Evolutionary conservation across 2,888 invertebrate species (phyloP).

Genomic region (Phalera bucephala): DNA sequence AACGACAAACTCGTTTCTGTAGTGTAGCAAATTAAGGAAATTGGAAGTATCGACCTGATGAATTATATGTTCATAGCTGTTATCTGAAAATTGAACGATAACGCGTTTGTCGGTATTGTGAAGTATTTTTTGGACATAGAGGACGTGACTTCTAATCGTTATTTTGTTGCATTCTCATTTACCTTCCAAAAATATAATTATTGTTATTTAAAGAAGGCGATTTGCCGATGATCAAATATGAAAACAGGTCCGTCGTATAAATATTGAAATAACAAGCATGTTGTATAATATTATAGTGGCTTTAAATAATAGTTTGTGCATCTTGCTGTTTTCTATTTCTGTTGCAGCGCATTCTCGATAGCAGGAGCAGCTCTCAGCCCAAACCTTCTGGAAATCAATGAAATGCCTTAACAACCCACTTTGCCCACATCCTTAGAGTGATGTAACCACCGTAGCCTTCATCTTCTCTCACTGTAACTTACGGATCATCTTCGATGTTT

Average conservation of each 20-base stretch:
- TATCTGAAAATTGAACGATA: neutral
- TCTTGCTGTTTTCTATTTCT: slow-evolving; percentile 74
- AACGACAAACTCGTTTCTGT: slow-evolving; percentile 6
- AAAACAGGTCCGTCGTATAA: no score
- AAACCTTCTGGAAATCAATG: slow-evolving; percentile 57
- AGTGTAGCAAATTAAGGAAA: no score
- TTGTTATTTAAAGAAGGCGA: slow-evolving; percentile 3
- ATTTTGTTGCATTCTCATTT: no score
- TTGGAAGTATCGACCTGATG: no score
- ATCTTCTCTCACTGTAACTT: slow-evolving; percentile 5
- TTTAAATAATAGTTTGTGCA: slow-evolving; percentile 71
- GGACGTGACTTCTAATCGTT: no score
- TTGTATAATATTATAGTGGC: slow-evolving; percentile 41
- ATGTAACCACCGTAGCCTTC: slow-evolving; percentile 5
- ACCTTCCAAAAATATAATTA: neutral
- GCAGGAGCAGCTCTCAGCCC: slow-evolving; percentile 66
- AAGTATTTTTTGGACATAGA: no score
- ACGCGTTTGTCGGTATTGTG: no score
- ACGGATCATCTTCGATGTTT: slow-evolving; percentile 3
- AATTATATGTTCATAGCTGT: no score
- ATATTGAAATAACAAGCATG: slow-evolving; percentile 46
- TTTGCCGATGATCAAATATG: slow-evolving; percentile 25
- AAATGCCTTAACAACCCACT: slow-evolving; percentile 44
- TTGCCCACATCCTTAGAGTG: slow-evolving; percentile 20
- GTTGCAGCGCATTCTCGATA: slow-evolving; percentile 74